These are phyloP conservation scores for Charina bottae DNA, from an alignment of 2,113 vertebrate genomes.

Conservation along the genomic window DNA sequence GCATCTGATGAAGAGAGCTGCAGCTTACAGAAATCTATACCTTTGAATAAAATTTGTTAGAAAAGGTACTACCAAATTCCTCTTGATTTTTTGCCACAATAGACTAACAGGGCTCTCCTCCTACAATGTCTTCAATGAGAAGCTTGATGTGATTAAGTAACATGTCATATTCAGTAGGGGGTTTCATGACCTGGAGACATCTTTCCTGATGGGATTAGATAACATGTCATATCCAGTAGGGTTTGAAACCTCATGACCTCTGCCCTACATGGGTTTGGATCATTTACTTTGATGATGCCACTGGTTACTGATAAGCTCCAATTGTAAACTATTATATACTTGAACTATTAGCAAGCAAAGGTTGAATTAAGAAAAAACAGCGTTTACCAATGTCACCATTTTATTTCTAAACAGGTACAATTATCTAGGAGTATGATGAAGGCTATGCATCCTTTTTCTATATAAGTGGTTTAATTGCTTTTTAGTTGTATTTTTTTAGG, in stretches of 20 bases:
- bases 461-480: background rate
- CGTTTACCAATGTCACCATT: background rate
- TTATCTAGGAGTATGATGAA: background rate
- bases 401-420: background rate
- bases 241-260: background rate
- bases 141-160: background rate
- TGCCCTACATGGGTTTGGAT: background rate
- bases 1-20: no score
- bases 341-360: background rate
- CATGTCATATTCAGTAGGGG: background rate
- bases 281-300: background rate
- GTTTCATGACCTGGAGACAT: background rate
- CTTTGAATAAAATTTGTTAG: background rate
- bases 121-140: background rate
- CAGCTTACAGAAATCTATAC: background rate
- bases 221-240: background rate
- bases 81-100: background rate
- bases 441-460: background rate
- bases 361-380: background rate
- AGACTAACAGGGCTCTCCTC: background rate
- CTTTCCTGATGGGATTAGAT: background rate
- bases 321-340: background rate
- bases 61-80: background rate
- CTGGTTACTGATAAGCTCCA: background rate
- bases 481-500: background rate